Evolutionary conservation across 2,888 invertebrate genomes (phyloP).

Genomic region (Rotaria sp.): DNA sequence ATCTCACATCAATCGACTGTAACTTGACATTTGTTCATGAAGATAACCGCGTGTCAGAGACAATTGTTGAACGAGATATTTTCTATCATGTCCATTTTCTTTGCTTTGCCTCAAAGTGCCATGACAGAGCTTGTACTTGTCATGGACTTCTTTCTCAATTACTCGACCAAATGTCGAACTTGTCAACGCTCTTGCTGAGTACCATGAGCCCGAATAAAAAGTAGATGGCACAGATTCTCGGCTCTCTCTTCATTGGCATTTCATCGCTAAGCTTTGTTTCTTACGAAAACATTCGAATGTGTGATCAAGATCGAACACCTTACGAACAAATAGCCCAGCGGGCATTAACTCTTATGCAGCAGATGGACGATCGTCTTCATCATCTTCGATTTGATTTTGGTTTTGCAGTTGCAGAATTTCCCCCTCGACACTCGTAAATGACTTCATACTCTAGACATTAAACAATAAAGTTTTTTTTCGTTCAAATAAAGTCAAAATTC

Average conservation of each 20-base stretch:
- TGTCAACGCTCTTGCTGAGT: not conserved
- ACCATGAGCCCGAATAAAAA: no score
- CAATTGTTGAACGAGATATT: not conserved
- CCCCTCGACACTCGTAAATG: no score
- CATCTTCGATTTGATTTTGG: no score
- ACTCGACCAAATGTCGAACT: not conserved
- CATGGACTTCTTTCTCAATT: not conserved
- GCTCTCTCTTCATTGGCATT: not conserved
- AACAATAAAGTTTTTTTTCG: no score
- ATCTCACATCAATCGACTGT: not conserved
- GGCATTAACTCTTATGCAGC: no score
- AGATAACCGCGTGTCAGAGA: not conserved
- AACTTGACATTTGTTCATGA: not conserved
- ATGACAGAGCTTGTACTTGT: not conserved
- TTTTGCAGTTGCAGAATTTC: no score
- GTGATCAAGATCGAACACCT: no score
- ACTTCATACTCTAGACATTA: no score
- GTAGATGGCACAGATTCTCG: no score
- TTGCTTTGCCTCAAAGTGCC: not conserved
- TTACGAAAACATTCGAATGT: not conserved
- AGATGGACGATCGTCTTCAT: no score
- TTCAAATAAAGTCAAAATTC: no score
- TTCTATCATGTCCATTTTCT: not conserved
- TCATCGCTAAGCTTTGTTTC: not conserved
- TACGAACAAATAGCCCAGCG: no score